phyloP scores from a whole-genome alignment of 2,888 invertebrate species.

The Dermolepida albohirtum region DNA sequence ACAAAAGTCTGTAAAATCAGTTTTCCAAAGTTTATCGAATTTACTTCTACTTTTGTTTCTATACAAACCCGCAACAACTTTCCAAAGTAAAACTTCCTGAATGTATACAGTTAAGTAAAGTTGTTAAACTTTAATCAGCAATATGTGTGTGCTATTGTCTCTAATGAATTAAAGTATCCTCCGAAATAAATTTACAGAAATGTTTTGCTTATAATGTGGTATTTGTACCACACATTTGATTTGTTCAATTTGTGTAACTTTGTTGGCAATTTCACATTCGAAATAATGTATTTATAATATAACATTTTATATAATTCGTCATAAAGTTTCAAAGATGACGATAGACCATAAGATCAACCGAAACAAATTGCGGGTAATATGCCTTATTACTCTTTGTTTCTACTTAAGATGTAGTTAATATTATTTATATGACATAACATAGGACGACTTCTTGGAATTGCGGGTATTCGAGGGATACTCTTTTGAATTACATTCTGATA shows the following conservation, averaged over 20 bases:
- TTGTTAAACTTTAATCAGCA: conserved; percentile 20
- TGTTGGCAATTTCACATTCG: neutral
- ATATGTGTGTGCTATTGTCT: neutral
- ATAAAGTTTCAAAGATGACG: neutral
- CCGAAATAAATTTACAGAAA: too few species aligned
- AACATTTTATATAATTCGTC: conserved; percentile 21
- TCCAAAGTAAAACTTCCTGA: conserved; percentile 3
- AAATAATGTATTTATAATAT: neutral
- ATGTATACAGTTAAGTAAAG: conserved; percentile 1
- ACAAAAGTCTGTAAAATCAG: neutral
- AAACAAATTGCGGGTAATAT: too few species aligned
- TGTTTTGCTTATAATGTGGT: too few species aligned
- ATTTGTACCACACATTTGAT: neutral
- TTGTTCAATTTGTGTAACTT: neutral
- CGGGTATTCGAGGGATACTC: too few species aligned
- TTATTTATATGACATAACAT: too few species aligned
- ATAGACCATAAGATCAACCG: too few species aligned
- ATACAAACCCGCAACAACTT: conserved; percentile 1
- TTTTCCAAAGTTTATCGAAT: neutral
- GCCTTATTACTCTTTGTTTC: too few species aligned
- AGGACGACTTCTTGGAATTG: too few species aligned
- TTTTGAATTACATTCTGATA: too few species aligned
- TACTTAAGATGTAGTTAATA: too few species aligned
- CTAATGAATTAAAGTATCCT: conserved; percentile 9
- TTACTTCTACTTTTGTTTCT: conserved; percentile 15